Percentiles rank a stretch among this genome's conserved stretches.
Evolutionary conservation across 2,113 vertebrate species (phyloP).

Genomic region (Chunga burmeisteri): DNA sequence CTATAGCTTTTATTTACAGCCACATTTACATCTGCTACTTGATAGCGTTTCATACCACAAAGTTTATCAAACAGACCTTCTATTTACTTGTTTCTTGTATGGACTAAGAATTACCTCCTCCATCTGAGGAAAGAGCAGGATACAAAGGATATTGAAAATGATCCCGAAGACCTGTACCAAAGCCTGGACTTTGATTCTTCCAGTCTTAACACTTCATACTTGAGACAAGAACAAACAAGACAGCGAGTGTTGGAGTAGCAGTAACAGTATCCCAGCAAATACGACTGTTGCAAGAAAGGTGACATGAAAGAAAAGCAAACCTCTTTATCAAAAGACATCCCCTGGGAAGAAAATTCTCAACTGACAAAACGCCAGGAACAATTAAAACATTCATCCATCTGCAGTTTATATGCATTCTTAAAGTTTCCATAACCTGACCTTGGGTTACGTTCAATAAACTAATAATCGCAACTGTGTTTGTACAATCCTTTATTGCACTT

Average conservation of each 20-base stretch:
- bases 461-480: accelerated
- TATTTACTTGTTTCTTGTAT: background rate
- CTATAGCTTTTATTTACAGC: background rate
- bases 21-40: background rate
- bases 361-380: accelerated
- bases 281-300: background rate
- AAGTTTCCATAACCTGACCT: too few relatives aligned
- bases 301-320: too few relatives aligned
- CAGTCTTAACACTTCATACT: accelerated
- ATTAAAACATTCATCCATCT: accelerated
- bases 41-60: accelerated
- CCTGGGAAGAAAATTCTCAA: background rate
- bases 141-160: background rate
- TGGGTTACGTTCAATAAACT: accelerated
- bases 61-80: background rate
- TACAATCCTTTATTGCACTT: too few relatives aligned
- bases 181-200: background rate
- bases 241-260: accelerated
- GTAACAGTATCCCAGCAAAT: too few relatives aligned
- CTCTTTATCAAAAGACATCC: background rate
- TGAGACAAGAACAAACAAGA: background rate
- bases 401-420: accelerated
- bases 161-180: background rate
- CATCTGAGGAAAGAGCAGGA: background rate
- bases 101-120: background rate